Evolutionary conservation across 2,797 vertebrate species (phyloP), one percentile per base, ranked within the genome.

Genomic region (Chaenodraco wilsoni): DNA sequence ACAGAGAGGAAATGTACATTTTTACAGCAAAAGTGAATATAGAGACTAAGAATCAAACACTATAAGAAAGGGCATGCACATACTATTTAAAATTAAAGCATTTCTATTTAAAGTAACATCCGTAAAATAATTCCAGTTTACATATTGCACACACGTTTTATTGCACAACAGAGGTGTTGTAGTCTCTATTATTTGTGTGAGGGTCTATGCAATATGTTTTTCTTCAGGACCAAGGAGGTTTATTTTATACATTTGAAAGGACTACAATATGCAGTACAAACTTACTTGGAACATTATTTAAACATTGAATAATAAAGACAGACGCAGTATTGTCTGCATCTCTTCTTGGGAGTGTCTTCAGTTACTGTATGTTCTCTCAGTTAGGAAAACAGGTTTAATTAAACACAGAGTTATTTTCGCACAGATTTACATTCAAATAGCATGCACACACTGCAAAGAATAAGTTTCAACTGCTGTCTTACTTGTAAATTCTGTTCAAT

Each of bases 321-420:
- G 19, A 60, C 9, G 50, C 43, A 13, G 0, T 9, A 5, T 45
- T 37, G 44, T 43, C 2, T 55, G 6, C 19, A 43, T 15, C 3
- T 70, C 16, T n/a, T 63, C 13, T 19, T n/a, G 3, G 10, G 9
- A 60, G 31, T 44, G 43, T 63, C 44, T 60, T 33, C 10, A 9
- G 12, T 31, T 72, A n/a, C n/a, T n/a, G n/a, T n/a, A 0, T 44
- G 3, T 61, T 21, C 31, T 11, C 2, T 21, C 11, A 23, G 17
- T 12, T 40, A n/a, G 40, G 16, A 72, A 68, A 66, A 55, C 69
- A 71, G 50, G 44, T 69, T 50, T 48, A 37, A 43, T 40, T 6
- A 10, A 13, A 27, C 31, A 49, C 10, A 27, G 16, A 66, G 21
- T 57, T 40, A 12, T 40, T 33, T n/a, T 14, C 9, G 52, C 21